Base-by-base conservation (phyloP, 2,113 vertebrate genomes). In the Oxyruncus cristatus region DNA sequence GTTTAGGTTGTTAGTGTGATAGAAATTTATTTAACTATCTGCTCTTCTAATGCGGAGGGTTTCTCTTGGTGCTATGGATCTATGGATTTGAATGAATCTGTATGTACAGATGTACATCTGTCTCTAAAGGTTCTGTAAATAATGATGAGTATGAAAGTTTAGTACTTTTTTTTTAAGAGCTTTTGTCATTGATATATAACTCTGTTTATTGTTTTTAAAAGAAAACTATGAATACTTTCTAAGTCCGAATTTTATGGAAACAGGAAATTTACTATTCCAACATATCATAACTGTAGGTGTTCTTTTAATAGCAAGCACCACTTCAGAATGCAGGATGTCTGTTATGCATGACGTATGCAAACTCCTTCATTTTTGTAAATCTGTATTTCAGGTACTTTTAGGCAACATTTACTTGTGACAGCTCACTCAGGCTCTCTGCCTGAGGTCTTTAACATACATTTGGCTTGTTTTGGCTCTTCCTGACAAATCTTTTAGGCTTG, bases 351-450 rank as follows among this genome's bases (percentile, higher is more conserved):
- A 65, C 9, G 18, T 63, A 0, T n/a, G 23, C 24, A 61, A 53
- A 26, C 32, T 32, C 8, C 23, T 66, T 55, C 2, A 8, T 53
- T 84, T 88, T 35, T 47, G 8, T 65, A 73, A 73, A 56, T 52
- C 27, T 79, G 11, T 42, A 8, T 61, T 76, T 93, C 26, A 41
- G 24, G n/a, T 59, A 33, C 12, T 62, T 94, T 44, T 41, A 50
- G 42, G 33, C 13, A 86, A 30, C 2, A 2, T 50, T 70, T 8
- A 7, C 3, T 0, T 63, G 6, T 42, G 13, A 49, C 1, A 2
- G 11, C 23, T 28, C 19, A 72, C 13, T 89, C 18, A 21, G 12
- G 6, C 8, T 41, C 14, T 85, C 20, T 88, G 12, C 15, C 3
- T 42, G 27, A 76, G 8, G 23, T 55, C 32, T 89, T 82, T 58